phyloP scores from a whole-genome alignment of 92 coral and sea anemone genomes.

The Porites cylindrica region DNA sequence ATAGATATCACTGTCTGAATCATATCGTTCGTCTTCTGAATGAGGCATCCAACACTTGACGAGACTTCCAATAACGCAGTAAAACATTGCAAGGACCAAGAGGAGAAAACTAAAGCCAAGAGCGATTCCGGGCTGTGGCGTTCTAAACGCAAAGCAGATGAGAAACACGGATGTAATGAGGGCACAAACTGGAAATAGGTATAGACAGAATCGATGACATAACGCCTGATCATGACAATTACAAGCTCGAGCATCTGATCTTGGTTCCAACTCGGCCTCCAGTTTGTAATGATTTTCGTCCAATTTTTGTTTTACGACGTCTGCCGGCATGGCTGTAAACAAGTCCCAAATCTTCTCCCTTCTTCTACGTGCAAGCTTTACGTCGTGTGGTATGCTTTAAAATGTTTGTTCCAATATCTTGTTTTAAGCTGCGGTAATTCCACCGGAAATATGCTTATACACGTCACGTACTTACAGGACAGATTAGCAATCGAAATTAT shows the following conservation, averaged over 20 bases:
- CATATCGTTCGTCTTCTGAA: not conserved
- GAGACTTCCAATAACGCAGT: slow-evolving; percentile 25
- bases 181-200: slow-evolving; percentile 26
- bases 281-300: not conserved
- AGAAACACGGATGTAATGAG: slow-evolving; percentile 8
- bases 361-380: not conserved
- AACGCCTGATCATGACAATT: not conserved
- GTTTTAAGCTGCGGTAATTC: not conserved
- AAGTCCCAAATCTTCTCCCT: not conserved
- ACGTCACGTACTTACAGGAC: slow-evolving; percentile 35
- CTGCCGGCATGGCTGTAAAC: not conserved
- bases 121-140: slow-evolving; percentile 6
- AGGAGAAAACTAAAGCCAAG: slow-evolving; percentile 42
- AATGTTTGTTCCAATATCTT: slow-evolving; percentile 7
- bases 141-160: slow-evolving; percentile 26
- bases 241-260: not conserved
- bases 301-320: not conserved
- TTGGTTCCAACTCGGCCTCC: not conserved
- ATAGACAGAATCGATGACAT: not conserved
- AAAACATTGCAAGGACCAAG: slow-evolving; percentile 28
- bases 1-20: slow-evolving; percentile 1
- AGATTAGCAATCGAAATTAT: slow-evolving; percentile 22
- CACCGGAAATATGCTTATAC: slow-evolving; percentile 8
- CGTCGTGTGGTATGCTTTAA: slow-evolving; percentile 1
- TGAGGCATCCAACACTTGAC: slow-evolving; percentile 28